phyloP scores from a whole-genome alignment of 2,113 vertebrate genomes.

The Ceuthmochares aereus region DNA sequence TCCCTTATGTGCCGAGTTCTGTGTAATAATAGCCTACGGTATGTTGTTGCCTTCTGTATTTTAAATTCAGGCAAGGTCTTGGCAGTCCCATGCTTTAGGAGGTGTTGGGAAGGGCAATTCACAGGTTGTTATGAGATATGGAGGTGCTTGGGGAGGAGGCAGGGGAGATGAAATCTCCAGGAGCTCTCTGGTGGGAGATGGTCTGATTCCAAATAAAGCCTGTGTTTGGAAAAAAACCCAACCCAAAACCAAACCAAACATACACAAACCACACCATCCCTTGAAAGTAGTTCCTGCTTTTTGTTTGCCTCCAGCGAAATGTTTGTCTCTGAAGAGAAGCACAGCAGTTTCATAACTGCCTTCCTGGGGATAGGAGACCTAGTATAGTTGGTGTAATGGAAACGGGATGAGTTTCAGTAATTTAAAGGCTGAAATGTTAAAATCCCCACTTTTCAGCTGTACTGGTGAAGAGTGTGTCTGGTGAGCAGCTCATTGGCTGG shows the following conservation, averaged over 20 bases:
- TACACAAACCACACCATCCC: neutral
- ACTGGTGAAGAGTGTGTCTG: neutral
- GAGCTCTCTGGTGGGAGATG: neutral
- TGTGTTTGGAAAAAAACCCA: neutral
- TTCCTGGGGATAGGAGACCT: neutral
- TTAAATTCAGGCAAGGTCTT: neutral
- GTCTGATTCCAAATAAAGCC: neutral
- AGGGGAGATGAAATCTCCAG: neutral
- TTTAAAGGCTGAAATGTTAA: neutral
- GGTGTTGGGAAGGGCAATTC: neutral
- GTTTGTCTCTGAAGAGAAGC: neutral
- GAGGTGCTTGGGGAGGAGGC: neutral
- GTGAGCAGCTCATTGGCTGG: neutral
- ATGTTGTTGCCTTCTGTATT: neutral
- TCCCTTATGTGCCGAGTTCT: rapidly evolving
- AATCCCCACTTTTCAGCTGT: neutral
- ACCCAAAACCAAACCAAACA: neutral
- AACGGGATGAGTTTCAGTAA: neutral
- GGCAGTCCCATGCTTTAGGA: neutral
- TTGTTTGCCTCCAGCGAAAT: neutral
- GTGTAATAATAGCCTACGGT: neutral
- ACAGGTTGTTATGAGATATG: neutral
- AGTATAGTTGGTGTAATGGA: neutral
- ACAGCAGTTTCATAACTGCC: neutral
- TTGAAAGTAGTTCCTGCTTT: neutral